Evolutionary conservation across 1,140 invertebrate genomes (phyloP).

Genomic region (Apis mellifera): Amel_HAv3.1 CM009931.2:5419001-5419500

Average conservation of each 20-base stretch:
- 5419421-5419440: too few relatives aligned
- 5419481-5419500: not conserved
- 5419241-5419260: conserved; percentile 40
- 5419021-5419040: too few relatives aligned
- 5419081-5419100: too few relatives aligned
- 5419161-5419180: not conserved
- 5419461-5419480: not conserved
- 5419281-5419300: conserved; percentile 36
- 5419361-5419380: not conserved
- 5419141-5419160: not conserved
- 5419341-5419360: conserved; percentile 28
- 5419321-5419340: conserved; percentile 1
- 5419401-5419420: not conserved
- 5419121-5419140: not conserved
- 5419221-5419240: conserved; percentile 35
- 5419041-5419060: too few relatives aligned
- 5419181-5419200: not conserved
- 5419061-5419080: too few relatives aligned
- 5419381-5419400: not conserved
- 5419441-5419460: not conserved
- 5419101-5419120: not conserved
- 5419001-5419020: too few relatives aligned
- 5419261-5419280: conserved; percentile 49
- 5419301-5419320: conserved; percentile 13
- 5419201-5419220: not conserved